Evolutionary conservation across 2,113 vertebrate genomes (phyloP).

Genomic region (Oreotragus oreotragus): DNA sequence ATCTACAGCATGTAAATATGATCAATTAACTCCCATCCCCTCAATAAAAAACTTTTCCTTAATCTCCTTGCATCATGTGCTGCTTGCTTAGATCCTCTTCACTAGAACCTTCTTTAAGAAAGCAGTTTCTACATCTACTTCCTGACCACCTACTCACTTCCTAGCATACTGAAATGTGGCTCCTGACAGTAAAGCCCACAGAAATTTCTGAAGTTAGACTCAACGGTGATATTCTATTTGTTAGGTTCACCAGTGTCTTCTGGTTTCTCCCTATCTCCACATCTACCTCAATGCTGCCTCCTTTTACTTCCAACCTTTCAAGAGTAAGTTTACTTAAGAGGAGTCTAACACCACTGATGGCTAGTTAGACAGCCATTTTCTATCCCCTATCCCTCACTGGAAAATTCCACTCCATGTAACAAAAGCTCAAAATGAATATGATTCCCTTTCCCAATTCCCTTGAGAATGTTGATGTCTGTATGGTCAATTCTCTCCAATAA

Average conservation of each 20-base stretch:
- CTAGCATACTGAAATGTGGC: background rate
- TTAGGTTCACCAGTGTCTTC: background rate
- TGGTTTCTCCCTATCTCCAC: background rate
- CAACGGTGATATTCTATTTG: background rate
- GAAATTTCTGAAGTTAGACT: background rate
- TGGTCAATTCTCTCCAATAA: background rate
- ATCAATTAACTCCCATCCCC: background rate
- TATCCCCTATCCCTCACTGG: background rate
- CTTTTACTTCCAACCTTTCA: background rate
- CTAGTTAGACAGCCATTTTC: background rate
- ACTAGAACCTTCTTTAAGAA: background rate
- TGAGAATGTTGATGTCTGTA: background rate
- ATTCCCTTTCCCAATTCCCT: background rate
- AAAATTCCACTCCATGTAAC: background rate
- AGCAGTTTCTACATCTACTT: background rate
- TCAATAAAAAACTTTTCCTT: background rate
- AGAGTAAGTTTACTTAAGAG: background rate
- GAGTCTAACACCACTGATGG: background rate
- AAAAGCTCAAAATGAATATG: background rate
- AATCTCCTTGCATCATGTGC: background rate
- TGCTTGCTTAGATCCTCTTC: background rate
- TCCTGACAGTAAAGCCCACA: background rate
- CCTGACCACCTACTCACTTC: background rate
- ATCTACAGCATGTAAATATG: background rate
- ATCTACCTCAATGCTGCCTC: background rate